Base-by-base conservation (phyloP, 1,140 invertebrate genomes). In the Drosophila grimshawi region DNA sequence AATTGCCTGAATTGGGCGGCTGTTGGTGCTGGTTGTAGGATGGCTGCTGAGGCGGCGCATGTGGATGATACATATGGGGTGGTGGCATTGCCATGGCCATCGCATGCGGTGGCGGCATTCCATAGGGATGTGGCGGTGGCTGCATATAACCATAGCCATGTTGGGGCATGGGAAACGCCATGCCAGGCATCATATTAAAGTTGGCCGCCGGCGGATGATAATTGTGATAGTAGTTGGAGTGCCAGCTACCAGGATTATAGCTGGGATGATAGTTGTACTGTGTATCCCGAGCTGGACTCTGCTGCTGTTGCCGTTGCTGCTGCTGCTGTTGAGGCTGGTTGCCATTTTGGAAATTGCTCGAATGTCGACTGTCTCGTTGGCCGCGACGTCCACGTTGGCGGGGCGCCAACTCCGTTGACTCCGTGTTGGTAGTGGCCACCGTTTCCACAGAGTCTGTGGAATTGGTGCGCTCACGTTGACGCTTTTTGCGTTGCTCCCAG, bases 401-500 rank as follows among this genome's bases (percentile, higher is more conserved):
- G 2, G 73, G 60, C 8, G 69, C 45, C 10, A 63, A n/a, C 52
- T 75, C 70, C 2, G 75, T 67, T 10, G 69, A 45, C 0, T 67
- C 68, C 6, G 63, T 78, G 1, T 64, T 56, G 4, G 63, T 59
- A 5, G 86, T 73, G 4, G 56, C 30, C 1, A 71, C 52, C 0
- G 80, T 81, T 2, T 83, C 71, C 19, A 78, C 64, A 0, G 80
- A 89, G 30, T 88, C 83, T 0, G 83, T 80, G 5, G 83, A 89
- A 39, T 88, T 72, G 19, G 78, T 81, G 7, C 85, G 78, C 29
- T 88, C 74, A 39, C 76, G 57, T 33, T 80, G 73, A 5, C 78
- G 77, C 33, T 80, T 77, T 41, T 92, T 92, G n/a, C 93, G 93
- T 19, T 83, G 86, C 2, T 92, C 92, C 53, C 77, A 89, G n/a